Evolutionary conservation across 1,140 invertebrate species (phyloP).

Genomic region (Metopolophium dirhodum): DNA sequence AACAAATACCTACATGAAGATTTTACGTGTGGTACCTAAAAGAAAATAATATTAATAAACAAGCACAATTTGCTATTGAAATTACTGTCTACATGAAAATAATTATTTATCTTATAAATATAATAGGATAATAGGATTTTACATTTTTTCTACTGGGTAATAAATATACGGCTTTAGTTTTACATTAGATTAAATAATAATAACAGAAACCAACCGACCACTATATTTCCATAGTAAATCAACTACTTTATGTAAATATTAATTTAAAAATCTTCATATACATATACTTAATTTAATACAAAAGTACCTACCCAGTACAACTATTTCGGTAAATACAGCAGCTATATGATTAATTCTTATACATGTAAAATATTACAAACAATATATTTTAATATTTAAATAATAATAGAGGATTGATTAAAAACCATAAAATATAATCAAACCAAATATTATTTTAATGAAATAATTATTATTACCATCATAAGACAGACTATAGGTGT

Average conservation of each 20-base stretch:
- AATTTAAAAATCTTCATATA: background rate
- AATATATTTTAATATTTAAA: too few species aligned
- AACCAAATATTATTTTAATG: too few species aligned
- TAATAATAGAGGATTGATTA: too few species aligned
- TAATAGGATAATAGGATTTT: slow-evolving; percentile 11
- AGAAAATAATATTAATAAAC: background rate
- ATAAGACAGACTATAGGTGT: too few species aligned
- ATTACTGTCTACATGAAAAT: background rate
- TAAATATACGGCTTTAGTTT: slow-evolving; percentile 3
- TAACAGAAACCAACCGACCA: background rate
- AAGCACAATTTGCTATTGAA: background rate
- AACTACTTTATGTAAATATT: background rate
- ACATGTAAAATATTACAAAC: too few species aligned
- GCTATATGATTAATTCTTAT: too few species aligned
- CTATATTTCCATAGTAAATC: background rate
- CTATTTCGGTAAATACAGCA: too few species aligned
- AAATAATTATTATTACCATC: too few species aligned
- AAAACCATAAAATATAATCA: too few species aligned
- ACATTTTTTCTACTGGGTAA: background rate
- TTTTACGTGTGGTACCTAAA: background rate
- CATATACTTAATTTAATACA: background rate
- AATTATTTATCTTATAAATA: slow-evolving; percentile 1
- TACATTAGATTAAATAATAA: background rate
- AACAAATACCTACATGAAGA: background rate
- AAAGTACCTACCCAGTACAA: too few species aligned